Percentiles rank a stretch among this genome's conserved stretches.
Evolutionary conservation across 2,888 invertebrate genomes (phyloP).

Genomic region (Bruchidius siliquastri): DNA sequence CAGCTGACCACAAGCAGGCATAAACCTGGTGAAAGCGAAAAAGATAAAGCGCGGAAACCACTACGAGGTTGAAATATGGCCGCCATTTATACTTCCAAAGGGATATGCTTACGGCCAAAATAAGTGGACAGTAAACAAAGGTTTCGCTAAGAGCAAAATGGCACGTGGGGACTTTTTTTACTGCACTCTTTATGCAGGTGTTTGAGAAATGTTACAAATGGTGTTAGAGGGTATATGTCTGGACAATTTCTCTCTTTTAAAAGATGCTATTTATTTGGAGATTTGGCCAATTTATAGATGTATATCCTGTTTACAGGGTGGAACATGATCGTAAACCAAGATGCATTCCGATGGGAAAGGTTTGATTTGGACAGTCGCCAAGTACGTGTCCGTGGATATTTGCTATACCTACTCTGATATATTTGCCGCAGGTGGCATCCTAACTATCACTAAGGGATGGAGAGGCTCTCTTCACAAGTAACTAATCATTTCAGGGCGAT

Average conservation of each 20-base stretch:
- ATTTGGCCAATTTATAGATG: background rate
- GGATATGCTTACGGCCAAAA: background rate
- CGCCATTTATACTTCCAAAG: background rate
- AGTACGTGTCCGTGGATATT: no score
- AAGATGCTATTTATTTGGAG: background rate
- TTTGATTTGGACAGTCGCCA: no score
- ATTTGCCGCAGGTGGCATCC: no score
- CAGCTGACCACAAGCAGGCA: background rate
- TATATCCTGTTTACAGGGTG: no score
- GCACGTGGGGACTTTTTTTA: background rate
- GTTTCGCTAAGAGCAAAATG: background rate
- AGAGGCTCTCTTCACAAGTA: no score
- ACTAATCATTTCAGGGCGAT: no score
- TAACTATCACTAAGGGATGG: no score
- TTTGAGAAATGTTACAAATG: background rate
- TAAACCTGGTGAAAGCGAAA: background rate
- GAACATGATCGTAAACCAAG: no score
- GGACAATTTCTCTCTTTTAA: background rate
- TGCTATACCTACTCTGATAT: no score
- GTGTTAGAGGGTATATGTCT: background rate
- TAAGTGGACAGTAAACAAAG: background rate
- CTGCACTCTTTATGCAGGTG: background rate
- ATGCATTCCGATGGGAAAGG: no score
- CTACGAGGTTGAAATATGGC: background rate
- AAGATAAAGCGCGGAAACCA: background rate